These are phyloP conservation scores for Salmo trutta DNA, from an alignment of 2,797 vertebrate species.

Conservation along the genomic window DNA sequence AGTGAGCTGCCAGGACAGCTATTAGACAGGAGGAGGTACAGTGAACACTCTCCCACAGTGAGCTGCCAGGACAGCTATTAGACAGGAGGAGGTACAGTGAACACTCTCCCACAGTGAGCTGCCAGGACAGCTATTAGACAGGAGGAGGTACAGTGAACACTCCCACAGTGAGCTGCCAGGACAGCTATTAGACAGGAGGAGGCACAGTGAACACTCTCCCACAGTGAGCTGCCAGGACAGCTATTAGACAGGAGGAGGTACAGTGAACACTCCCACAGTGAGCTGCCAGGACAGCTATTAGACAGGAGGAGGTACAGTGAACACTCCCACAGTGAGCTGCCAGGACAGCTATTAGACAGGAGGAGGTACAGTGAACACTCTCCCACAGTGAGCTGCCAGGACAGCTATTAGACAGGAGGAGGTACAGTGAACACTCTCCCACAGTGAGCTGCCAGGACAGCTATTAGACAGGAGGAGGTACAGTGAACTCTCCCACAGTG, in stretches of 20 bases:
- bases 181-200: no score
- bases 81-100: no score
- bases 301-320: no score
- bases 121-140: not conserved
- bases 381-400: slow-evolving; percentile 22
- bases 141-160: slow-evolving; percentile 31
- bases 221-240: slow-evolving; percentile 13
- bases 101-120: slow-evolving; percentile 33
- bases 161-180: slow-evolving; percentile 20
- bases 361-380: slow-evolving; percentile 29
- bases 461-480: no score
- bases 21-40: no score
- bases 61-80: not conserved
- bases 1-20: slow-evolving; percentile 3
- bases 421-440: slow-evolving; percentile 31
- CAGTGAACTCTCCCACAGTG: slow-evolving; percentile 34
- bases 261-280: slow-evolving; percentile 33
- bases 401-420: no score
- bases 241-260: no score
- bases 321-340: slow-evolving; percentile 31
- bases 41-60: slow-evolving; percentile 36
- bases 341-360: no score
- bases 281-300: not conserved
- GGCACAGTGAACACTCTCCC: slow-evolving; percentile 32
- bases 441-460: slow-evolving; percentile 13